These are phyloP conservation scores for Cavia porcellus DNA, from an alignment of 2,113 vertebrate species.

Conservation along the genomic window DNA sequence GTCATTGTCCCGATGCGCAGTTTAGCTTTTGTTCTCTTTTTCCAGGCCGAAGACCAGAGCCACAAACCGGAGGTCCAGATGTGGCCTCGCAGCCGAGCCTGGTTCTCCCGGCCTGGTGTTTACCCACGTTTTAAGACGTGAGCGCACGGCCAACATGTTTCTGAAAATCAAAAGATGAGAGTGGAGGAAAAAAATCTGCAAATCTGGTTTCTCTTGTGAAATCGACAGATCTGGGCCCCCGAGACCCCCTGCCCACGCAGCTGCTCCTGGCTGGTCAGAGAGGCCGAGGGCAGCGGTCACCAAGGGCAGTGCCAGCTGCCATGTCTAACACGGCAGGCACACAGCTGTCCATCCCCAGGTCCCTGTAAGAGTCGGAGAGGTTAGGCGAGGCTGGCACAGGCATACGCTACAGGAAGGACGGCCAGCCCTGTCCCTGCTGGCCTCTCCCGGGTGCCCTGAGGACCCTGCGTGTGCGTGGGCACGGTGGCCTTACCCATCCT, in stretches of 20 bases:
- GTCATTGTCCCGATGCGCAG: constrained; percentile 35
- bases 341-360: neutral
- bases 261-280: neutral
- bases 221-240: neutral
- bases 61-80: constrained; percentile 45
- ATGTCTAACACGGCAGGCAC: no score
- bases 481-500: neutral
- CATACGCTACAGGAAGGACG: accelerated
- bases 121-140: neutral
- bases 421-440: neutral
- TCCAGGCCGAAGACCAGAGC: constrained; percentile 66
- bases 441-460: accelerated
- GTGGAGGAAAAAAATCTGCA: neutral
- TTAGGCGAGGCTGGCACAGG: neutral
- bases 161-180: neutral
- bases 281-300: accelerated
- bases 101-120: neutral
- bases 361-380: neutral
- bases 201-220: constrained; percentile 30
- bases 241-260: accelerated
- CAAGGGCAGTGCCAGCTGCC: neutral
- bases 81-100: constrained; percentile 15
- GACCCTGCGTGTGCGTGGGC: neutral
- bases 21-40: constrained; percentile 62
- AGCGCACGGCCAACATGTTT: constrained; percentile 13